These are phyloP conservation scores for Drosophila cracens DNA, from an alignment of 2,888 invertebrate species.

Conservation along the genomic window DNA sequence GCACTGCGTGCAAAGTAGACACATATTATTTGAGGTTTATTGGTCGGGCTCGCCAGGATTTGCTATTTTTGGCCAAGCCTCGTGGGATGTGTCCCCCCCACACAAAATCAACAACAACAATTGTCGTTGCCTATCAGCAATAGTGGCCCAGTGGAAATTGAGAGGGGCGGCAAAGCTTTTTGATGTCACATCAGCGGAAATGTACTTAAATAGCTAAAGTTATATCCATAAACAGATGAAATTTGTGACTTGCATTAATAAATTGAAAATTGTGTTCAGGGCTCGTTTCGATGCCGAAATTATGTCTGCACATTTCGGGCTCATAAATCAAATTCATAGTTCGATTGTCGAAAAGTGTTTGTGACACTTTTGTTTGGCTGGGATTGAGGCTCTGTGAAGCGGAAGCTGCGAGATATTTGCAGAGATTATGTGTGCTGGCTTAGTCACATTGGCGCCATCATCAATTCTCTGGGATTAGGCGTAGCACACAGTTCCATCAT, in stretches of 20 bases:
- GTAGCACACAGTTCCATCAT: conserved; percentile 53
- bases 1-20: conserved; percentile 40
- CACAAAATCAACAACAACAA: conserved; percentile 34
- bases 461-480: conserved; percentile 65
- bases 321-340: conserved; percentile 49
- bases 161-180: conserved; percentile 56
- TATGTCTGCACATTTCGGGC: conserved; percentile 3
- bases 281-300: conserved; percentile 12
- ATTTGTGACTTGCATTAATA: conserved; percentile 48
- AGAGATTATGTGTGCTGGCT: conserved; percentile 15
- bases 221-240: conserved; percentile 26
- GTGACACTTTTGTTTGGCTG: conserved; percentile 26
- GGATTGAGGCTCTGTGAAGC: conserved; percentile 10
- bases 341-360: conserved; percentile 53
- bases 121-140: conserved; percentile 58
- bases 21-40: conserved; percentile 73
- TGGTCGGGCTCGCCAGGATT: conserved; percentile 30
- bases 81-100: conserved; percentile 45
- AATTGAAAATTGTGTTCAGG: conserved; percentile 24
- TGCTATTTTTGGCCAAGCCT: conserved; percentile 63
- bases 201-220: conserved; percentile 22
- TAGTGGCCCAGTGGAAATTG: neutral
- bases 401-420: conserved; percentile 55
- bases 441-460: conserved; percentile 70
- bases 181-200: conserved; percentile 58